Percentiles rank a stretch among this genome's conserved stretches.
Conservation (phyloP, 2,888 invertebrate genomes). For the Matsumyia berberina region DNA sequence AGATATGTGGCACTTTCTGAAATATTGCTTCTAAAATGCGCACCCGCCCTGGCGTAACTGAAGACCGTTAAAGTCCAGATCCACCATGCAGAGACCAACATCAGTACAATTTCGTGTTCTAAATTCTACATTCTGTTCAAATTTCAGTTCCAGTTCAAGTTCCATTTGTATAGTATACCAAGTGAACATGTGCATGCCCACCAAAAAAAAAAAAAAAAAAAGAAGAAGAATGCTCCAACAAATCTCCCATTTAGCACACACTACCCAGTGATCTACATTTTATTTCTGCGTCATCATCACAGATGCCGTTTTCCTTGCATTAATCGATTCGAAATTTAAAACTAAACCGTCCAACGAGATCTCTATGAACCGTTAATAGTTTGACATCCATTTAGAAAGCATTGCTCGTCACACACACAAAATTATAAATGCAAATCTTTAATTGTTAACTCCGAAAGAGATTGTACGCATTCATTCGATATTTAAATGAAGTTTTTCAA, state of each 20-base stretch:
- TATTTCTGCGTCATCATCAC: conserved; percentile 1
- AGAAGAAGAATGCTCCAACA: conserved; percentile 7
- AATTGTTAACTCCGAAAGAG: conserved; percentile 28
- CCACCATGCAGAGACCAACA: too few species aligned
- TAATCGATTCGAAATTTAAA: conserved; percentile 22
- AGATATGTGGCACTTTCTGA: too few species aligned
- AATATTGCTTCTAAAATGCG: too few species aligned
- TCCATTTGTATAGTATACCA: too few species aligned
- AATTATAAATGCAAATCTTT: conserved; percentile 54
- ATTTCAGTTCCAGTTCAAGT: not conserved
- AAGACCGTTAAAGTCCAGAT: too few species aligned
- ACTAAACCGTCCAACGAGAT: conserved; percentile 9
- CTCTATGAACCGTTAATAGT: conserved; percentile 46
- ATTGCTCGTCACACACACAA: conserved; percentile 22
- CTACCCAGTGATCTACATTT: conserved; percentile 21
- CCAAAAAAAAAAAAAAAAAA: too few species aligned
- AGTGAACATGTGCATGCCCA: not conserved
- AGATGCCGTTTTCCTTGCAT: conserved; percentile 7
- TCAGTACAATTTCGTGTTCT: too few species aligned
- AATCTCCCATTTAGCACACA: not conserved
- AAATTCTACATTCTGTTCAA: not conserved
- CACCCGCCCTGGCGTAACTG: too few species aligned
- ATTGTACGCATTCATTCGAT: conserved; percentile 33
- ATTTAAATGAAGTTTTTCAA: conserved; percentile 22
- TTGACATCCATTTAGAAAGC: conserved; percentile 61